phyloP scores from a whole-genome alignment of 1,140 invertebrate genomes.

The Aphaenogaster floridana region DNA sequence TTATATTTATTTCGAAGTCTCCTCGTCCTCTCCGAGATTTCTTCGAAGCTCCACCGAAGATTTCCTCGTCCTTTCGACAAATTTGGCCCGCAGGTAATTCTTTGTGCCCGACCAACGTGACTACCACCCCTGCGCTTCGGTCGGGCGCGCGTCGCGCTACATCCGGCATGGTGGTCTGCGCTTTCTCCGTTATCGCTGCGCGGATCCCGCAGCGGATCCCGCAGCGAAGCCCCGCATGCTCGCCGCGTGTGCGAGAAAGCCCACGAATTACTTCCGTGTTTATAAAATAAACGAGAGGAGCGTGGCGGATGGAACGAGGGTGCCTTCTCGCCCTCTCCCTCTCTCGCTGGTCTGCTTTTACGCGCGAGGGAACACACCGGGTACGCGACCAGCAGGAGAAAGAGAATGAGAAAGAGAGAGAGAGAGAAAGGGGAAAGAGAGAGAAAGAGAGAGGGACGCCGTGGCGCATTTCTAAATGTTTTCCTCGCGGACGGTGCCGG shows the following conservation, averaged over 20 bases:
- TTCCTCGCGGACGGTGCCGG: conserved; percentile 53
- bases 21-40: neutral
- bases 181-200: conserved; percentile 41
- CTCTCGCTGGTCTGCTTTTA: conserved; percentile 25
- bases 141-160: neutral
- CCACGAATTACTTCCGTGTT: conserved; percentile 73
- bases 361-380: conserved; percentile 3
- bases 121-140: neutral
- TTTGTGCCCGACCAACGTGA: neutral
- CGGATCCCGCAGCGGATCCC: neutral
- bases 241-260: conserved; percentile 34
- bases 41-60: neutral
- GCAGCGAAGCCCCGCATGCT: conserved; percentile 33
- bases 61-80: neutral
- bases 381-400: neutral
- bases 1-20: neutral
- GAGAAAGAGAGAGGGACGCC: conserved; percentile 14
- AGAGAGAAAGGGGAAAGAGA: neutral
- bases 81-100: neutral
- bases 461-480: conserved; percentile 61
- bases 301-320: conserved; percentile 23
- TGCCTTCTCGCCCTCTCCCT: neutral
- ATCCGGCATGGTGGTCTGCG: conserved; percentile 40
- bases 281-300: conserved; percentile 71
- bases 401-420: neutral